A percentile compares a stretch with the other conserved stretches of the same genome.
These are phyloP conservation scores for Cryptus armator DNA, from an alignment of 2,888 invertebrate genomes.

Conservation along the genomic window DNA sequence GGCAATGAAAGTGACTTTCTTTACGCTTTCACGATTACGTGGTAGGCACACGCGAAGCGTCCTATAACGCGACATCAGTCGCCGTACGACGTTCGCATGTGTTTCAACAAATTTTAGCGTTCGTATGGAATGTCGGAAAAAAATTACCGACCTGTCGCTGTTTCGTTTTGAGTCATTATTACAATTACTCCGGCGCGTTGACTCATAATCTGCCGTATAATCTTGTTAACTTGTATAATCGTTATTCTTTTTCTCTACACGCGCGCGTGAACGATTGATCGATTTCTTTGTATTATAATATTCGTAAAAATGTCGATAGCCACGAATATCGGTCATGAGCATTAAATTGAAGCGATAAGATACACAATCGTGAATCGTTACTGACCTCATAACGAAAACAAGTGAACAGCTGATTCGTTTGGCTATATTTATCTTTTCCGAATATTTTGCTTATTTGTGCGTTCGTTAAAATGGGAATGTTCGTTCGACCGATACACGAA, in stretches of 20 bases:
- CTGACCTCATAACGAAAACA: not conserved
- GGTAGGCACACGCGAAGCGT: slow-evolving; percentile 19
- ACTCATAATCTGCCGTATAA: not conserved
- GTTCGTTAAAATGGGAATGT: slow-evolving; percentile 61
- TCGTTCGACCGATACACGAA: slow-evolving; percentile 50
- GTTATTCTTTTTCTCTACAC: not conserved
- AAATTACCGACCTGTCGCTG: not conserved
- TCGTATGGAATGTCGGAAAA: slow-evolving; percentile 5
- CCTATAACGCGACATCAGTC: slow-evolving; percentile 46
- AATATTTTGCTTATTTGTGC: slow-evolving; percentile 10
- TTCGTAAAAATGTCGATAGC: not conserved
- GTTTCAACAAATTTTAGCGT: slow-evolving; percentile 23
- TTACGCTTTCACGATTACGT: slow-evolving; percentile 76
- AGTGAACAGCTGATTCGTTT: not conserved
- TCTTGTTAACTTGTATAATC: not conserved
- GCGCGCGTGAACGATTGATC: not conserved
- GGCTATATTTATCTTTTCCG: slow-evolving; percentile 19
- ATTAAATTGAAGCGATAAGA: not conserved
- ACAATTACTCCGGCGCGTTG: not conserved
- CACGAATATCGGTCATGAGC: not conserved
- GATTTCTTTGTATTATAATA: not conserved
- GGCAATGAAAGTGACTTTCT: slow-evolving; percentile 77
- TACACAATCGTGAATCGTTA: not conserved
- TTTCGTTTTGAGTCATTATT: not conserved
- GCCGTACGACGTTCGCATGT: slow-evolving; percentile 24